phyloP scores from a whole-genome alignment of 2,888 invertebrate species.

The Chrysodeixis includens region DNA sequence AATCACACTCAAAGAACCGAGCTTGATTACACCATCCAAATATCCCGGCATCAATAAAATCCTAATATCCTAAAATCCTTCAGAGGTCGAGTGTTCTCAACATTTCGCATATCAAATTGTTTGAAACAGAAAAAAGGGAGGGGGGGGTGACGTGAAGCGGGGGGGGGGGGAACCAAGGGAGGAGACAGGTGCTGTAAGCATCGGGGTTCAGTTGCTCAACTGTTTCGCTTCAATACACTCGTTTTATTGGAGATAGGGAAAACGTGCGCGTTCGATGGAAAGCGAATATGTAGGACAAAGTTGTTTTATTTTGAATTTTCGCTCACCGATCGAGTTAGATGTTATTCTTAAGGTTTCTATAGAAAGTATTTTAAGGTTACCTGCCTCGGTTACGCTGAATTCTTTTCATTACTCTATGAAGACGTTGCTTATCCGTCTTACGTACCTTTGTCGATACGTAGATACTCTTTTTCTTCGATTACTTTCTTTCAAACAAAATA shows the following conservation, averaged over 20 bases:
- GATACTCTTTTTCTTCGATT: no score
- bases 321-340: not conserved
- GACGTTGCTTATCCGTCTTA: not conserved
- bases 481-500: no score
- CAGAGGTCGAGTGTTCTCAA: conserved; percentile 33
- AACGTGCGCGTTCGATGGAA: conserved; percentile 29
- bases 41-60: conserved; percentile 19
- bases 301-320: conserved; percentile 18
- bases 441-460: not conserved
- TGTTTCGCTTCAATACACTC: conserved; percentile 23
- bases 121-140: conserved; percentile 19
- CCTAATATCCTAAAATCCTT: conserved; percentile 30
- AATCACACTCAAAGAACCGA: conserved; percentile 1
- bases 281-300: conserved; percentile 20
- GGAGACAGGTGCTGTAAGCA: conserved; percentile 32
- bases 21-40: conserved; percentile 5
- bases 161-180: not conserved
- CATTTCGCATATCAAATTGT: conserved; percentile 41
- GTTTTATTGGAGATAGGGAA: conserved; percentile 36
- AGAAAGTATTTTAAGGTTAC: not conserved
- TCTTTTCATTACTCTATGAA: not conserved
- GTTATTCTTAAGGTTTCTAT: conserved; percentile 2
- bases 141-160: not conserved
- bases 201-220: conserved; percentile 16
- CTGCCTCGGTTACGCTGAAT: not conserved